phyloP scores from a whole-genome alignment of 2,113 vertebrate species.

The Rhombomys opimus region DNA sequence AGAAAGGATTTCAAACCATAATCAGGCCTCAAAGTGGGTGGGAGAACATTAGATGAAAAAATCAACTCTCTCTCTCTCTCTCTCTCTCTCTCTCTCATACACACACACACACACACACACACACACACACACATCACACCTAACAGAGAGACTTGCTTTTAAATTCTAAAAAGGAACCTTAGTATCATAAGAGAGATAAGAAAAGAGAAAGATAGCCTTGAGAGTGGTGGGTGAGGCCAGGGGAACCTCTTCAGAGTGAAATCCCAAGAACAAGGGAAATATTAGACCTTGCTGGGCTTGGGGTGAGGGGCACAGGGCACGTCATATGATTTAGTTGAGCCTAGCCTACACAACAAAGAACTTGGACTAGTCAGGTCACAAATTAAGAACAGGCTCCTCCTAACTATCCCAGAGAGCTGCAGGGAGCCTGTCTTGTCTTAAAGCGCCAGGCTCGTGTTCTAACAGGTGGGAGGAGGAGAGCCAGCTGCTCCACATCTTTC shows the following conservation, averaged over 20 bases:
- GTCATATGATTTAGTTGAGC: background rate
- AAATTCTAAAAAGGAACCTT: background rate
- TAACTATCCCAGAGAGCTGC: background rate
- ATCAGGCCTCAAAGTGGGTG: background rate
- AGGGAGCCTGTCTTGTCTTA: background rate
- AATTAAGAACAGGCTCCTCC: background rate
- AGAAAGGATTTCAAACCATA: background rate
- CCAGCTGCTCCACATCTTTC: background rate
- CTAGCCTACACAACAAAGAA: background rate
- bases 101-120: background rate
- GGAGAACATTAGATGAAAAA: background rate
- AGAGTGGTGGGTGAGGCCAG: background rate
- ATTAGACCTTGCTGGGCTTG: background rate
- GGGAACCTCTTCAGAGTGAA: background rate
- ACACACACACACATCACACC: background rate
- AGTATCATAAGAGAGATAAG: background rate
- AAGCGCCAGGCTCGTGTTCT: background rate
- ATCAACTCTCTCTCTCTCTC: no score
- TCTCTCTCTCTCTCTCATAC: background rate
- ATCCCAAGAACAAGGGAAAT: background rate
- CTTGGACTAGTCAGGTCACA: background rate
- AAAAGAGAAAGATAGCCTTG: background rate
- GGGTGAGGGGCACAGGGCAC: background rate
- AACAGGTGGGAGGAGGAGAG: background rate
- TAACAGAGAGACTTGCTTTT: background rate